Evolutionary conservation across 2,888 invertebrate species (phyloP).

Genomic region (Magallana nippona): DNA sequence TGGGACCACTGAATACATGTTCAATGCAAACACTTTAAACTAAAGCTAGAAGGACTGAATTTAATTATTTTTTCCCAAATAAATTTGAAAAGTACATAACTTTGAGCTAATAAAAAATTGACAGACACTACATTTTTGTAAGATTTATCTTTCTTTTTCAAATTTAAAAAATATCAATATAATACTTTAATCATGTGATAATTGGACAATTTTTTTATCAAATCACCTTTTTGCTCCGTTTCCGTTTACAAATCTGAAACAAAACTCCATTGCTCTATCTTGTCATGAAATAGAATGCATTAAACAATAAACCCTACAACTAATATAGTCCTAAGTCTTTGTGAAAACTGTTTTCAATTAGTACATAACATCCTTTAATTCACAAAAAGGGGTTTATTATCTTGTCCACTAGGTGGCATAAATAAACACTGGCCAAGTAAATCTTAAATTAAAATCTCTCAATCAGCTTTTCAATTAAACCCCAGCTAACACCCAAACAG

Average conservation of each 20-base stretch:
- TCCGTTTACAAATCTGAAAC: no score
- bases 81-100: background rate
- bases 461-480: slow-evolving; percentile 11
- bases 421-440: slow-evolving; percentile 9
- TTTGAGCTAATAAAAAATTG: background rate
- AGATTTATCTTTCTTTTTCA: slow-evolving; percentile 19
- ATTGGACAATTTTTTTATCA: no score
- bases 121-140: background rate
- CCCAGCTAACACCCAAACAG: slow-evolving; percentile 21
- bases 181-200: background rate
- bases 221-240: no score
- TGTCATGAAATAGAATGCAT: background rate
- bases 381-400: background rate
- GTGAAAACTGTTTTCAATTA: no score
- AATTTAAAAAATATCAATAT: background rate
- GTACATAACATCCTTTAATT: background rate
- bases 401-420: slow-evolving; percentile 26
- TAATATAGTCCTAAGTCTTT: no score
- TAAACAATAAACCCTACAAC: no score
- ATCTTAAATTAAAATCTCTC: slow-evolving; percentile 27
- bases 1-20: no score
- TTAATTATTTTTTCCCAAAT: background rate
- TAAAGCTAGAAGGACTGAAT: background rate
- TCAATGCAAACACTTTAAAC: background rate
- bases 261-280: background rate